Percentiles rank a stretch among this genome's conserved stretches.
These are phyloP conservation scores for Heliconius nattereri DNA, from an alignment of 1,140 invertebrate genomes.

Conservation along the genomic window DNA sequence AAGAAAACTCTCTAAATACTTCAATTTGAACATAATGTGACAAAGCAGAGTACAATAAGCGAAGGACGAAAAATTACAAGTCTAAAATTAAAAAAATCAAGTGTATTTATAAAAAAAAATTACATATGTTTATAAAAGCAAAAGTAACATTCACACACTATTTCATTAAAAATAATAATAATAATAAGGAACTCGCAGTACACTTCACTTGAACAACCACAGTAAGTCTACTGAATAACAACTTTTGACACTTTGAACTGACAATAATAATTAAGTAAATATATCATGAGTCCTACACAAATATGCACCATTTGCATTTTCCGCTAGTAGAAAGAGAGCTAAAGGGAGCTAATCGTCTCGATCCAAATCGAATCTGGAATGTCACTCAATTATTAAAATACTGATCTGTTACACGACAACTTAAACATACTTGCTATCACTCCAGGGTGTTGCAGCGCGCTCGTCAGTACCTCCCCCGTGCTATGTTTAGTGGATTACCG, in stretches of 20 bases:
- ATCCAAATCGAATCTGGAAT: slow-evolving; percentile 69
- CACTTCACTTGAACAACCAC: slow-evolving; percentile 25
- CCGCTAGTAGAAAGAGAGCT: slow-evolving; percentile 34
- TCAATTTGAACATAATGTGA: slow-evolving; percentile 14
- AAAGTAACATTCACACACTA: slow-evolving; percentile 32
- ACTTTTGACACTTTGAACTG: slow-evolving; percentile 37
- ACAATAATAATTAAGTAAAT: slow-evolving; percentile 39
- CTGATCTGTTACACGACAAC: slow-evolving; percentile 76
- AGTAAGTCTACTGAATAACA: slow-evolving; percentile 27
- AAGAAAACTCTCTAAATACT: slow-evolving; percentile 39
- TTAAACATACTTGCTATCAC: slow-evolving; percentile 64
- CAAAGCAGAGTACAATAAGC: slow-evolving; percentile 8
- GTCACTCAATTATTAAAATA: slow-evolving; percentile 79
- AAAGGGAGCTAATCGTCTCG: slow-evolving; percentile 35
- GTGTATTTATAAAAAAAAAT: slow-evolving; percentile 14
- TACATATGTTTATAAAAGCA: slow-evolving; percentile 51
- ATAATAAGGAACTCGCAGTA: slow-evolving; percentile 25
- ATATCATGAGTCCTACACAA: slow-evolving; percentile 15
- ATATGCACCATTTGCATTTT: slow-evolving; percentile 28
- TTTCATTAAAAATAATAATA: slow-evolving; percentile 19
- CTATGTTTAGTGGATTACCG: slow-evolving; percentile 12
- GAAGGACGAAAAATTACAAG: background rate
- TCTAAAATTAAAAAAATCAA: background rate
- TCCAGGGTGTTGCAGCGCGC: slow-evolving; percentile 54
- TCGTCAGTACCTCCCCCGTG: slow-evolving; percentile 2